Conservation (phyloP, 2,113 vertebrate genomes). For the Cynoglossus semilaevis region DNA sequence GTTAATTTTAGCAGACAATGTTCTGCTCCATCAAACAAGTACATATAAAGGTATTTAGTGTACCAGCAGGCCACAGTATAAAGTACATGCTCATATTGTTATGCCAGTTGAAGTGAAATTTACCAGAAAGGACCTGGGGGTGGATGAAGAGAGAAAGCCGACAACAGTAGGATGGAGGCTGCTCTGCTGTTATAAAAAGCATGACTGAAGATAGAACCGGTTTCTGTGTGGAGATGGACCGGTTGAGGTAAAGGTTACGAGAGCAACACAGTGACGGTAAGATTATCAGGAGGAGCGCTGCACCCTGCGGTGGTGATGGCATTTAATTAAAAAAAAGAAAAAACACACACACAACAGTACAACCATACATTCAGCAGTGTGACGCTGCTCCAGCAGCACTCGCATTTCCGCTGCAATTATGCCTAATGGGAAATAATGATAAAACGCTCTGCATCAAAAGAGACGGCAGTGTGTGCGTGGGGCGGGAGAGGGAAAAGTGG, state of each 20-base stretch:
- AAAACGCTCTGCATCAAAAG: slow-evolving; percentile 51
- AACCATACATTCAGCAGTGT: slow-evolving; percentile 17
- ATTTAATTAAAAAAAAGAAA: slow-evolving; percentile 19
- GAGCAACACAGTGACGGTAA: slow-evolving; percentile 2
- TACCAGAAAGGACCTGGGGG: slow-evolving; percentile 20
- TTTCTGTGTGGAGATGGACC: slow-evolving; percentile 3
- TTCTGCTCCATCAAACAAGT: too few relatives aligned
- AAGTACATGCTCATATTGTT: neutral
- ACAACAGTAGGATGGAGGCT: neutral
- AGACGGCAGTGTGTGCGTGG: slow-evolving; percentile 48
- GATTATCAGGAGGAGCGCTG: slow-evolving; percentile 15
- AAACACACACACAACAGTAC: slow-evolving; percentile 27
- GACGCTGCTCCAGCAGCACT: slow-evolving; percentile 26
- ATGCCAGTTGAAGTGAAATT: slow-evolving; percentile 8
- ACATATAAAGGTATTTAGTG: neutral
- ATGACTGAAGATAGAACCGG: slow-evolving; percentile 16
- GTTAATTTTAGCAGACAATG: too few relatives aligned
- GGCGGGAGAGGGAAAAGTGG: slow-evolving; percentile 52
- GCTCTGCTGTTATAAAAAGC: neutral
- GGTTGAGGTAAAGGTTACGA: slow-evolving; percentile 6
- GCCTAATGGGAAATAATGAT: slow-evolving; percentile 59
- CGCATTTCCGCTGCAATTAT: slow-evolving; percentile 43
- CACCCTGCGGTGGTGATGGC: slow-evolving; percentile 4
- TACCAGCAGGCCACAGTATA: neutral
- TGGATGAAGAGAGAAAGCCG: slow-evolving; percentile 18